Evolutionary conservation across 2,888 invertebrate species (phyloP).

Genomic region (Margaritifera margaritifera): DNA sequence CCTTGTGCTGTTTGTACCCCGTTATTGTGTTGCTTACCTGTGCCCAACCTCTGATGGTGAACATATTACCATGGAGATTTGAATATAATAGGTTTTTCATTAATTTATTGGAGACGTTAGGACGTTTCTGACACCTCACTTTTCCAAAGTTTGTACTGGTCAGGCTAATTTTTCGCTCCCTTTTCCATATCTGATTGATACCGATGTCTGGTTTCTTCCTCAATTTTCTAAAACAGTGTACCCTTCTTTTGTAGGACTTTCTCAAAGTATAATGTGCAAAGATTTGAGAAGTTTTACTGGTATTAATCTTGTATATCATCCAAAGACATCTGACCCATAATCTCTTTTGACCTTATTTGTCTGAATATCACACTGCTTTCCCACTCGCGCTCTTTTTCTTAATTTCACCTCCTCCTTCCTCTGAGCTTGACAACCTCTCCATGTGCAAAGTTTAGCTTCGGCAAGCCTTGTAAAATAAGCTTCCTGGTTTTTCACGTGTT

Average conservation of each 20-base stretch:
- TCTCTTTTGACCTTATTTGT: constrained; percentile 13
- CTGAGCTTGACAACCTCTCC: not conserved
- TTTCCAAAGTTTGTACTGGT: constrained; percentile 23
- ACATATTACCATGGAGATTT: constrained; percentile 8
- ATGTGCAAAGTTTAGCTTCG: not conserved
- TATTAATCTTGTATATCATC: constrained; percentile 8
- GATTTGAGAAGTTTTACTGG: not conserved
- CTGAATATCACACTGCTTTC: too few relatives aligned
- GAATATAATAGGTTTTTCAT: constrained; percentile 8
- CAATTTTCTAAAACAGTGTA: constrained; percentile 4
- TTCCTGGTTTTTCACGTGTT: too few relatives aligned
- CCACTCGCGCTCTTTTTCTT: constrained; percentile 1
- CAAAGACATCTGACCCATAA: constrained; percentile 8
- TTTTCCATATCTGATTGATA: constrained; percentile 15
- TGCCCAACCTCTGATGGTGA: constrained; percentile 8
- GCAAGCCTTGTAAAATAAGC: not conserved
- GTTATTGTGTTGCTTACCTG: constrained; percentile 8
- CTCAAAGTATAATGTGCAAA: not conserved
- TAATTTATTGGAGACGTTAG: not conserved
- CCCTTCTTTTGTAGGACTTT: not conserved
- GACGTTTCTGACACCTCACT: constrained; percentile 1
- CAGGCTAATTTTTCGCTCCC: constrained; percentile 10
- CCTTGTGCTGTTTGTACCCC: not conserved
- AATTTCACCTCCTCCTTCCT: constrained; percentile 2
- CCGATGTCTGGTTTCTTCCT: constrained; percentile 10